phyloP scores from a whole-genome alignment of 2,113 vertebrate species.

The Bambusicola thoracicus region DNA sequence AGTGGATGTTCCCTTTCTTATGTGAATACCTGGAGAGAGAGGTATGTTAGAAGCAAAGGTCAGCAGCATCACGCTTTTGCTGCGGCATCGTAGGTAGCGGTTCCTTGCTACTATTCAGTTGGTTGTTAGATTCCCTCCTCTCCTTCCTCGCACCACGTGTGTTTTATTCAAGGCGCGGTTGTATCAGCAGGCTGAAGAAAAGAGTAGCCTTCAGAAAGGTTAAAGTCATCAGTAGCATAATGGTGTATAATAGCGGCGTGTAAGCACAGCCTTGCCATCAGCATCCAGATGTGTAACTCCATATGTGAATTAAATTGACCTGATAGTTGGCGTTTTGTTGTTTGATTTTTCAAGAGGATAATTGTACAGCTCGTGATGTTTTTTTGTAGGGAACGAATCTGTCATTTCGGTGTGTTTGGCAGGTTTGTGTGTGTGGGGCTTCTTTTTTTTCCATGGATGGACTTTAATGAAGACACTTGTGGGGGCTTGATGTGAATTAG shows the following conservation, averaged over 20 bases:
- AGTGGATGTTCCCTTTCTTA: neutral
- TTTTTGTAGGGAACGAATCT: neutral
- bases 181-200: neutral
- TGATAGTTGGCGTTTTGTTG: neutral
- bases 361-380: neutral
- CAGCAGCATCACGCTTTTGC: neutral
- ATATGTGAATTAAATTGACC: neutral
- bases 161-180: neutral
- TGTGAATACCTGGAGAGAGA: neutral
- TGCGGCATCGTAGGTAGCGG: neutral
- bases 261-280: neutral
- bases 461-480: constrained; percentile 18
- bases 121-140: neutral
- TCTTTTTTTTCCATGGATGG: neutral
- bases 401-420: neutral
- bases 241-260: neutral
- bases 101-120: neutral
- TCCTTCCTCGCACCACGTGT: accelerated
- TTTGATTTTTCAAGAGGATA: constrained; percentile 13
- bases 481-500: neutral
- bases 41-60: neutral
- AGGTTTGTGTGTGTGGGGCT: neutral
- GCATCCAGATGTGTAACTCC: neutral
- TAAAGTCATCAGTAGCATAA: neutral
- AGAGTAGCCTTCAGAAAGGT: neutral